These are phyloP conservation scores for Silurus meridionalis DNA, from an alignment of 2,113 vertebrate species.

Conservation along the genomic window DNA sequence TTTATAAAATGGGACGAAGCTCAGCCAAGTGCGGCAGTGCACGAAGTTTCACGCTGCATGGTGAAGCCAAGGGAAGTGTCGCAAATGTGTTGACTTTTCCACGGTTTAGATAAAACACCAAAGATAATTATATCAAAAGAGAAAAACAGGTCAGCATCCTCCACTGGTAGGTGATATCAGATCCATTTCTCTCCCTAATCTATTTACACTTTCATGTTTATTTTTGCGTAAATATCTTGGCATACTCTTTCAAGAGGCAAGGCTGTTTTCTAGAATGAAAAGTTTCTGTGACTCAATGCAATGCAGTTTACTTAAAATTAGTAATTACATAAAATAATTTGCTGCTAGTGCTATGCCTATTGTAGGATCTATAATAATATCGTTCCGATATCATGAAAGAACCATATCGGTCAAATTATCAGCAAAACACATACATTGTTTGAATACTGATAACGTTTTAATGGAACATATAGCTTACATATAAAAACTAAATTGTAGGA, in stretches of 20 bases:
- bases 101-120: slow-evolving; percentile 48
- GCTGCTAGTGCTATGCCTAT: background rate
- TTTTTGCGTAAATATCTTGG: background rate
- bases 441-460: background rate
- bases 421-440: background rate
- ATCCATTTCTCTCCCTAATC: slow-evolving; percentile 27
- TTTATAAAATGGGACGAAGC: slow-evolving; percentile 38
- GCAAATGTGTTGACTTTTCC: slow-evolving; percentile 38
- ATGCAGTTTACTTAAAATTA: background rate
- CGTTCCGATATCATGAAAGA: background rate
- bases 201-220: background rate
- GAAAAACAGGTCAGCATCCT: slow-evolving; percentile 36
- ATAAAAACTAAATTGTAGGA: too few species aligned
- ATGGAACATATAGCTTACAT: too few species aligned
- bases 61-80: slow-evolving; percentile 48
- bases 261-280: background rate
- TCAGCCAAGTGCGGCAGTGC: slow-evolving; percentile 36
- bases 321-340: background rate
- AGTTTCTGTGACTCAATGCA: background rate
- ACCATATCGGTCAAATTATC: background rate
- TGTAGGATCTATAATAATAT: background rate
- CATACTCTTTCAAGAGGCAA: slow-evolving; percentile 8
- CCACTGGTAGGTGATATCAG: slow-evolving; percentile 23
- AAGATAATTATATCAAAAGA: slow-evolving; percentile 49
- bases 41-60: slow-evolving; percentile 39